Conservation (phyloP, 2,113 vertebrate genomes). For the Acrocephalus kingi region DNA sequence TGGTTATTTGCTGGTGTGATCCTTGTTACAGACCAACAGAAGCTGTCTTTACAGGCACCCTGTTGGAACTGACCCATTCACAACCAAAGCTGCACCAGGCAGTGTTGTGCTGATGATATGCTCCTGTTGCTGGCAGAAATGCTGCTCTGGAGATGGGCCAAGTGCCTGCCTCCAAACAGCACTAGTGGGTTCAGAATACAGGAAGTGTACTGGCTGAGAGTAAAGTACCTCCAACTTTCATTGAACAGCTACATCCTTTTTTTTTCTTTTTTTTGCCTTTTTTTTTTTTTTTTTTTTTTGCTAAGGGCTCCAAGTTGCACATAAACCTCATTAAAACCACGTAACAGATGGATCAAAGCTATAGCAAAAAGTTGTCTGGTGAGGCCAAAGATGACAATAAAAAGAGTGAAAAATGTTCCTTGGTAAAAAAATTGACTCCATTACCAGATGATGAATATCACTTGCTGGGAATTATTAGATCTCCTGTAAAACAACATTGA, state of each 20-base stretch:
- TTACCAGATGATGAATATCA: not conserved
- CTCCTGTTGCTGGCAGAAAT: not conserved
- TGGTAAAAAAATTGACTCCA: not conserved
- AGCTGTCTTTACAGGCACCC: not conserved
- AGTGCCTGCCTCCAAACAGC: not conserved
- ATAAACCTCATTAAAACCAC: not conserved
- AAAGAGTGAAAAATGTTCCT: not conserved
- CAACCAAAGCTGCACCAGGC: fast-evolving
- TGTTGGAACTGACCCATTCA: not conserved
- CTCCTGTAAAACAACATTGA: not conserved
- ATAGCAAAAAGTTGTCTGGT: not conserved
- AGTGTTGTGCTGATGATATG: not conserved
- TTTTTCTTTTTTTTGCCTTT: too few species aligned
- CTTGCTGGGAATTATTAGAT: not conserved
- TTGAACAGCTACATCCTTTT: not conserved
- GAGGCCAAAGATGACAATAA: not conserved
- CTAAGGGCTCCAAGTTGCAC: not conserved
- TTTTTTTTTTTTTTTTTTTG: not conserved
- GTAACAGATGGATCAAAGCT: not conserved
- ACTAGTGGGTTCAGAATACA: not conserved
- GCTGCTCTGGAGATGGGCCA: not conserved
- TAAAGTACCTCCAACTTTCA: not conserved
- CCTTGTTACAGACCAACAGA: not conserved
- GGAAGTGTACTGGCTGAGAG: not conserved
- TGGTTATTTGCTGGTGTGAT: not conserved